Base-by-base conservation (phyloP, 1,140 invertebrate species). In the Octopus bimaculoides region DNA sequence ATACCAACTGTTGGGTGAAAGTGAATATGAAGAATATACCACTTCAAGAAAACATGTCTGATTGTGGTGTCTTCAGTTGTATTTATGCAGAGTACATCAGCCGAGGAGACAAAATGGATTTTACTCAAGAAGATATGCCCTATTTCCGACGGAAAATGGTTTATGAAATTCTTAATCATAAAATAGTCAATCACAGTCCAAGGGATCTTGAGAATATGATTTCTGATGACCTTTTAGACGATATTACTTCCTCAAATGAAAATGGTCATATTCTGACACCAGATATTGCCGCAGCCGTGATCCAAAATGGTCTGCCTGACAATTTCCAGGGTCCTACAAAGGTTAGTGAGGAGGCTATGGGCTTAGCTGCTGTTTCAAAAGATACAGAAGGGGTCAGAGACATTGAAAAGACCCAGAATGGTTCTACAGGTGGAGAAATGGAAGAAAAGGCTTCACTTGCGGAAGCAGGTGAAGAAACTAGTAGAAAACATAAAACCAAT, bases 51-150 rank as follows among this genome's bases (percentile, higher is more conserved):
- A 71, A 71, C 26, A 14, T 71, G 14, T 71, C 66, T 5, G 66
- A 71, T 20, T 71, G 66, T 71, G 66, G 66, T n/a, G 66, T 71
- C 17, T 71, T 71, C 26, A 71, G 66, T 71, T 71, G 66, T 71
- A 71, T 71, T 17, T 71, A 71, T 71, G 66, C 66, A 0, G 66
- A 71, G 26, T 71, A 71, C 14, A 71, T 71, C 7, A 71, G 66
- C 66, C 66, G 66, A 71, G 66, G 66, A 71, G 66, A 14, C 17
- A 14, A 71, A 71, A 71, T 71, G 66, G 66, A 71, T 71, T 71
- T 71, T 71, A 71, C 66, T 20, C 66, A 71, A 20, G 66, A 71
- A 71, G 66, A 71, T 20, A 71, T 71, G 66, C 66, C 66, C 17
- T 71, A 71, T 71, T 71, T 71, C 26, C 66, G 66, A 14, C 66